Base-by-base conservation (phyloP, 1,140 invertebrate genomes). In the Diachasma alloeum region DNA sequence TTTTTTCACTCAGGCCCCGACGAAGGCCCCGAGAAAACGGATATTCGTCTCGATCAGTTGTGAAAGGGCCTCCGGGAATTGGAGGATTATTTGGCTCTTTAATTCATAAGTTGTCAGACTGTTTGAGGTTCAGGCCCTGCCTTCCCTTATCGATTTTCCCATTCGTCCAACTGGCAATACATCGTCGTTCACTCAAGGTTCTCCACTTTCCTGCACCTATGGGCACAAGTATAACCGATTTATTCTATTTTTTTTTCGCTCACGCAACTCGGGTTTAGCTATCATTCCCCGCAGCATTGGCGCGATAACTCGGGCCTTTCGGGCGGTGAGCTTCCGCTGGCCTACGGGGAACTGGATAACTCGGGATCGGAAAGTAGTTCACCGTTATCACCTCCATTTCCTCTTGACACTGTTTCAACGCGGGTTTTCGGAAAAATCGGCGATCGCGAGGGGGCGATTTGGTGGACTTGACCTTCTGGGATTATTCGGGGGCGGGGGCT, bases 91-190 rank as follows among this genome's bases (percentile, higher is more conserved):
- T n/a, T n/a, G n/a, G n/a, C n/a, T n/a, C n/a, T n/a, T n/a, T n/a
- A n/a, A n/a, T n/a, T n/a, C n/a, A n/a, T n/a, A n/a, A n/a, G n/a
- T n/a, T n/a, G n/a, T n/a, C n/a, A n/a, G n/a, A n/a, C n/a, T n/a
- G n/a, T n/a, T n/a, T n/a, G n/a, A n/a, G n/a, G n/a, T n/a, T n/a
- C n/a, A n/a, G n/a, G n/a, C 46, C 68, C 68, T 42, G 74, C 74
- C 67, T 76, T 76, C 74, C 36, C 37, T 71, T 76, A 76, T 76
- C 74, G 74, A 76, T 76, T 76, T 76, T 76, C 19, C 15, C 67
- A 74, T 22, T 69, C 72, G 53, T 39, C 36, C 74, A 70, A 70
- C 74, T 75, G 68, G 68, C 67, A 48, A 46, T 46, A 76, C 74
- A 76, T 71, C 6, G 31, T 3, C 67, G 46, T 11, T 76, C 59